Conservation (phyloP, 64 coral and sea anemone genomes). For the Astreopora myriophthalma region DNA sequence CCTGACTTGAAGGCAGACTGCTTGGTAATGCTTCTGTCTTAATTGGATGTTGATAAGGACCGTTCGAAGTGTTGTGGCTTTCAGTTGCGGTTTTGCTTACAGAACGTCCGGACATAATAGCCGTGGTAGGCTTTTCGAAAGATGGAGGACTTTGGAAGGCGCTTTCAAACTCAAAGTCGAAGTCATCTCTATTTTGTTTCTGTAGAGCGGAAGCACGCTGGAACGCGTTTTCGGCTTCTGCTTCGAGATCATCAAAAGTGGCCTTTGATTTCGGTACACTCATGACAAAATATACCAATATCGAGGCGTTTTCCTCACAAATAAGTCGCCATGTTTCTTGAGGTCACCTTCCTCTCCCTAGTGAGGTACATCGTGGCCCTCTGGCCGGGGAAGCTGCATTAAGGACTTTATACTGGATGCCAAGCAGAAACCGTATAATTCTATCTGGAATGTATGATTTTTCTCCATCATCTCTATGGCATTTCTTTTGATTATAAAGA, state of each 20-base stretch:
- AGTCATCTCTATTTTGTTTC: constrained; percentile 16
- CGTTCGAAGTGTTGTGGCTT: not conserved
- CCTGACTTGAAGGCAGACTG: constrained; percentile 33
- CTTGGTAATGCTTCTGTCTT: constrained; percentile 51
- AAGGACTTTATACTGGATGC: no score
- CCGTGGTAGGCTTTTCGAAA: not conserved
- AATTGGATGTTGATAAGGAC: not conserved
- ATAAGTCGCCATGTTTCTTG: not conserved
- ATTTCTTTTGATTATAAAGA: no score
- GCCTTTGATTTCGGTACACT: not conserved
- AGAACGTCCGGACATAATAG: not conserved
- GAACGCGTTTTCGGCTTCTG: constrained; percentile 3
- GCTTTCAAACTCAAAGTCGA: constrained; percentile 39
- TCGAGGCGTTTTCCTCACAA: not conserved
- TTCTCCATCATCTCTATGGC: no score
- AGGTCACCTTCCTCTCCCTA: not conserved
- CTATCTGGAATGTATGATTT: no score
- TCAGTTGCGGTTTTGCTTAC: not conserved
- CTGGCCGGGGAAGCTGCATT: no score
- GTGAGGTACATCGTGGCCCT: no score
- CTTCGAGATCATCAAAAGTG: constrained; percentile 9
- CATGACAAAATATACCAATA: constrained; percentile 2
- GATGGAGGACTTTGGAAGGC: constrained; percentile 4
- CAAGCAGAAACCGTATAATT: no score
- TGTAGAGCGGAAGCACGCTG: constrained; percentile 8